Base-by-base conservation (phyloP, 2,797 vertebrate species). In the Acanthurus tractus region DNA sequence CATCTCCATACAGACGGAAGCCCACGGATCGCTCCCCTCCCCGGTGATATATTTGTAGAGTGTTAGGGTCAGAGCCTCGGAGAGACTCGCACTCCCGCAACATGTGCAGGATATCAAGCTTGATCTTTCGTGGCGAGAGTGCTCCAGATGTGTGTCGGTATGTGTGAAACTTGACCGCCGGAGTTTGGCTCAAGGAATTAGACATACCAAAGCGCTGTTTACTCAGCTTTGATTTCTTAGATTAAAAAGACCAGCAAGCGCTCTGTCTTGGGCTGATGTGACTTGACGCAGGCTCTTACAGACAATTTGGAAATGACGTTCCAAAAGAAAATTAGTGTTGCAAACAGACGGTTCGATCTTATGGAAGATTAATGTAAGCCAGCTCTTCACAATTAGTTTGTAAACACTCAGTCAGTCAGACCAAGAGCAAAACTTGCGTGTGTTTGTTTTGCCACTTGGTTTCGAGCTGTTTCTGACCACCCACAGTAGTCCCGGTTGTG, bases 181-280 rank as follows among this genome's bases (percentile, higher is more conserved):
- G 79, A 89, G 86, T 88, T 92, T 85, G 85, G 85, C 85, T 86
- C 17, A 49, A 88, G 77, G 87, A 91, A 88, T 89, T 86, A 87
- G 83, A 85, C 92, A 87, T 90, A 84, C 91, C 86, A 83, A 84
- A 82, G 87, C 64, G 2, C 52, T 93, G 93, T 95, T 96, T 96
- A 94, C 89, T 87, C 89, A 90, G 88, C 88, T 93, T 94, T 94
- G 90, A 95, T 95, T 93, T 88, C 81, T 70, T 70, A 84, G 92
- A 94, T 95, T 94, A 90, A 90, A 91, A 91, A 76, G 87, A 87
- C 61, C 86, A 88, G 79, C 74, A 23, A 83, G 78, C 22, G 8
- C 72, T 14, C 63, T 76, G 82, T 80, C 29, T 86, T 49, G 82
- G 68, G 76, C 73, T 78, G 81, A 84, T 83, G 85, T 50, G 76